Base-by-base conservation (phyloP, 2,888 invertebrate species). In the Pandemis cinnamomeana region DNA sequence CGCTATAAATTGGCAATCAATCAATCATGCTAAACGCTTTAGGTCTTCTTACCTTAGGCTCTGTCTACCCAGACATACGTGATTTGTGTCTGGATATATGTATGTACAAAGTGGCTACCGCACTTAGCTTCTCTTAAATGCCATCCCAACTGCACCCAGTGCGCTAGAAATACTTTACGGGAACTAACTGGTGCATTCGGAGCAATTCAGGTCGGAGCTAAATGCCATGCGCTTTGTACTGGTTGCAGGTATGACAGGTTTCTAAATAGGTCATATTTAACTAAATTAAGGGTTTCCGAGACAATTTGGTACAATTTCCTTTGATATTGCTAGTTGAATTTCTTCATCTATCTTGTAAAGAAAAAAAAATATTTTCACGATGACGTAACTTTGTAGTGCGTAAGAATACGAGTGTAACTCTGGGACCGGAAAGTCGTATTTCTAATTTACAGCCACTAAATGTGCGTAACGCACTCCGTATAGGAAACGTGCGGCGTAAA, bases 381-480 rank as follows among this genome's bases (percentile, higher is more conserved):
- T 36, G 27, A 36, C 27, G 27, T 36, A 36, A 36, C 27, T 36
- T 36, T 36, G 27, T 36, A n/a, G 13, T n/a, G 5, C 13, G n/a
- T 44, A 42, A 62, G n/a, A 15, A 42, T 44, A 20, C 27, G 27
- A 36, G 66, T 69, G 69, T 44, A 63, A 73, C 51, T 72, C 53
- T 13, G 63, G 75, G 71, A 72, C 77, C 78, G 81, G 81, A 78
- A 80, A 78, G 80, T 70, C 79, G 79, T 81, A 81, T 78, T 77
- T 72, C 72, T 78, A 78, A 81, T 81, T 81, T 81, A 81, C 76
- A 72, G 76, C 77, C 78, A 77, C 78, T 80, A 80, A 81, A 77
- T 77, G 77, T 53, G 67, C 70, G 75, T 81, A 84, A 83, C 78
- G 78, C 77, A 77, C 80, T 82, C 81, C 82, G 78, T 79, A 80